These are phyloP conservation scores for Macrobrachium nipponense DNA, from an alignment of 1,140 invertebrate species.

Conservation along the genomic window DNA sequence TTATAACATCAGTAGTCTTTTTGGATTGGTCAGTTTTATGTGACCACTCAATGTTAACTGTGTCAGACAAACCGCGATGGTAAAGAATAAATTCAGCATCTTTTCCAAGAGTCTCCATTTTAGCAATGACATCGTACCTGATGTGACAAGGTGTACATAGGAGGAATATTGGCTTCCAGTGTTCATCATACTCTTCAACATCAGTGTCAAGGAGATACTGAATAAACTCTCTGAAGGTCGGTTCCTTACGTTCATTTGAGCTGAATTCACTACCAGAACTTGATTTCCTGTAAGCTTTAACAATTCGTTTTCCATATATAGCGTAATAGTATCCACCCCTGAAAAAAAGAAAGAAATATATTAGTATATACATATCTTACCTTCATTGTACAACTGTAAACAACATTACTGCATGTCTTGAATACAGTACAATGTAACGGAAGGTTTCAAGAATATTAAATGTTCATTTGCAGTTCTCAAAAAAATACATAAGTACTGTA, in stretches of 20 bases:
- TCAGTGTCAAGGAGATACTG: conserved; percentile 57
- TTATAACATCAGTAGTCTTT: conserved; percentile 36
- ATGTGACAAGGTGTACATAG: conserved; percentile 57
- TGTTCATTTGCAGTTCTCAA: too few relatives aligned
- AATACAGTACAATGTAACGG: too few relatives aligned
- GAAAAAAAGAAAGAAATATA: not conserved
- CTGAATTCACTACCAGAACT: not conserved
- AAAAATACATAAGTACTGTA: too few relatives aligned
- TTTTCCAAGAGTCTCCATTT: conserved; percentile 35
- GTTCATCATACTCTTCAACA: conserved; percentile 55
- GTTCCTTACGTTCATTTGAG: conserved; percentile 26
- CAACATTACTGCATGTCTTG: too few relatives aligned
- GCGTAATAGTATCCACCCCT: conserved; percentile 61
- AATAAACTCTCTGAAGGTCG: conserved; percentile 51
- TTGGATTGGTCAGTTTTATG: conserved; percentile 37
- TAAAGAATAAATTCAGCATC: conserved; percentile 51
- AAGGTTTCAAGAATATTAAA: too few relatives aligned
- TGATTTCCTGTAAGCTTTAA: conserved; percentile 43
- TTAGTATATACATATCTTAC: not conserved
- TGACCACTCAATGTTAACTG: conserved; percentile 38
- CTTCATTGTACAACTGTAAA: too few relatives aligned
- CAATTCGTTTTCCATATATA: conserved; percentile 55
- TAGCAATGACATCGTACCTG: conserved; percentile 50
- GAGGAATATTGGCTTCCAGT: conserved; percentile 55
- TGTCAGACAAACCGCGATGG: conserved; percentile 31